Conservation (phyloP, 1,140 invertebrate genomes). For the Cepaea nemoralis region DNA sequence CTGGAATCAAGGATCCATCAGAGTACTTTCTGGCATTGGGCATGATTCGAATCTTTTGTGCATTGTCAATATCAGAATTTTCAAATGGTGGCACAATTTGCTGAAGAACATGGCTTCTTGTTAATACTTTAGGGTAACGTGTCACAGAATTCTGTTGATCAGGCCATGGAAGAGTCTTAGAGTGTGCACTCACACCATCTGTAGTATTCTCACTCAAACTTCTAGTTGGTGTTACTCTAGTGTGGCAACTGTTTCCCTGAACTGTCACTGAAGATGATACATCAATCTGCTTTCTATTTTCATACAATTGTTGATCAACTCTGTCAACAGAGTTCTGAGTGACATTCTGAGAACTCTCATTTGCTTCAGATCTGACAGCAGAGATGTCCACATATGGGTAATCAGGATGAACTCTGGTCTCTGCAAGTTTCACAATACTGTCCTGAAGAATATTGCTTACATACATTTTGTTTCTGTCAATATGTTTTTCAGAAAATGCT, state of each 20-base stretch:
- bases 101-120: neutral
- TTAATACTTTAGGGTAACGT: neutral
- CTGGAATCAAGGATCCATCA: slow-evolving; percentile 27
- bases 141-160: neutral
- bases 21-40: slow-evolving; percentile 28
- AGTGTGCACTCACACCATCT: neutral
- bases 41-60: neutral
- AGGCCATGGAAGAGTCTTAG: slow-evolving; percentile 19
- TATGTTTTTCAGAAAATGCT: neutral
- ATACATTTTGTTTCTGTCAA: neutral
- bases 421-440: neutral
- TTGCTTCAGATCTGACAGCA: neutral
- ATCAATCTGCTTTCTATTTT: slow-evolving; percentile 41
- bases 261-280: slow-evolving; percentile 19
- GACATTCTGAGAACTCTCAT: neutral
- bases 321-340: slow-evolving; percentile 34
- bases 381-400: neutral
- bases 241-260: neutral
- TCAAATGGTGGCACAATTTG: neutral
- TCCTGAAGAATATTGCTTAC: neutral
- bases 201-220: neutral
- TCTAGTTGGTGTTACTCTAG: neutral
- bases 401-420: slow-evolving; percentile 1
- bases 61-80: neutral
- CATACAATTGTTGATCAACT: slow-evolving; percentile 35